Evolutionary conservation across 2,888 invertebrate species (phyloP).

Genomic region (Seira ritae): DNA sequence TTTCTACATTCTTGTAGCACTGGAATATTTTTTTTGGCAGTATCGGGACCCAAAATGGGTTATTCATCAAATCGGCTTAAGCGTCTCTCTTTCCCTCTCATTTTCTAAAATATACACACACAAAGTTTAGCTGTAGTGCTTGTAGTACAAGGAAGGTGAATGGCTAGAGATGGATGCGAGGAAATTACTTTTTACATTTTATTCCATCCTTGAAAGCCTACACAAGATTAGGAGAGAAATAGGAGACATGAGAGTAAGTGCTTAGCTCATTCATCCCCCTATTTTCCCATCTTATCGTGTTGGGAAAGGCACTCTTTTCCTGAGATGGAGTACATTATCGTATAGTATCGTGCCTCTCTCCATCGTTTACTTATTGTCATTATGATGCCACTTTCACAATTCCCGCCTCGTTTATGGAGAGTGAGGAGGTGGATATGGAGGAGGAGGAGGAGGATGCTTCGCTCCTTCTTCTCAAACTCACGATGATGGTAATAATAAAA

Average conservation of each 20-base stretch:
- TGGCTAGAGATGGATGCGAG: no score
- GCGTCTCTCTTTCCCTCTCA: background rate
- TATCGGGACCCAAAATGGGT: constrained; percentile 36
- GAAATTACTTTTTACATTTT: constrained; percentile 58
- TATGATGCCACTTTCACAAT: background rate
- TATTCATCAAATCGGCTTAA: constrained; percentile 61
- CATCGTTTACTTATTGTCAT: background rate
- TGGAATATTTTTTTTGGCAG: background rate
- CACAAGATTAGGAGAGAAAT: background rate
- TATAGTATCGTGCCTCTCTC: background rate
- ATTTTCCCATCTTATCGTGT: background rate
- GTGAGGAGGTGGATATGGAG: no score
- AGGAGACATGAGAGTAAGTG: background rate
- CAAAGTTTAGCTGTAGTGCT: no score
- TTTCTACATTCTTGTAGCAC: no score
- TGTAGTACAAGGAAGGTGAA: constrained; percentile 34
- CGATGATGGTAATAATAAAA: no score
- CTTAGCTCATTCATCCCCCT: background rate
- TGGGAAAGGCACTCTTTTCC: background rate
- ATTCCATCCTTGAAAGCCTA: background rate
- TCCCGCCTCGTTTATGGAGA: no score
- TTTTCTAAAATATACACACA: constrained; percentile 6
- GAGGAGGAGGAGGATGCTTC: no score
- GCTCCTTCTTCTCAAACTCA: no score
- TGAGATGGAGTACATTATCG: background rate